These are phyloP conservation scores for Hanleya hanleyi DNA, from an alignment of 2,888 invertebrate genomes.

Conservation along the genomic window DNA sequence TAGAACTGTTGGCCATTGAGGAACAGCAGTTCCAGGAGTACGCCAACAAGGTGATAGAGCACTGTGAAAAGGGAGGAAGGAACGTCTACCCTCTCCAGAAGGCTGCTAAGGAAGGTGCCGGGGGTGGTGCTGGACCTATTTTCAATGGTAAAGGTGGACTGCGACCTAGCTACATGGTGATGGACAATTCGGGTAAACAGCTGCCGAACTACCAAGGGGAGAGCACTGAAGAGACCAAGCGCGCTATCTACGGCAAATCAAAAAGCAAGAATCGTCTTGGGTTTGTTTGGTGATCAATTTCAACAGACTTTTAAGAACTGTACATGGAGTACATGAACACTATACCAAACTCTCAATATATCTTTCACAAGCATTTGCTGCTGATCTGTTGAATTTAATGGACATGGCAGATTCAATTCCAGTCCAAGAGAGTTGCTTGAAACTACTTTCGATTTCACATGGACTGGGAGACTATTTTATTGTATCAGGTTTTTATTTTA, in stretches of 20 bases:
- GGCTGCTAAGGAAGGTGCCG: constrained; percentile 67
- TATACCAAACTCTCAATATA: too few relatives aligned
- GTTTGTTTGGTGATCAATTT: constrained; percentile 67
- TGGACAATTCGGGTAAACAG: constrained; percentile 67
- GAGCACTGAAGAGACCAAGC: constrained; percentile 67
- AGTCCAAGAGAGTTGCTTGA: too few relatives aligned
- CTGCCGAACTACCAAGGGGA: constrained; percentile 68
- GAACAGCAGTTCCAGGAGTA: constrained; percentile 73
- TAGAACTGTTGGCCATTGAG: constrained; percentile 66
- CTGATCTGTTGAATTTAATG: too few relatives aligned
- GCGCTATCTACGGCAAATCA: constrained; percentile 58
- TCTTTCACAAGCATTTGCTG: too few relatives aligned
- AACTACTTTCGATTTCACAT: too few relatives aligned
- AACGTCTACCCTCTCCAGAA: constrained; percentile 70
- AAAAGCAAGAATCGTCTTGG: constrained; percentile 68
- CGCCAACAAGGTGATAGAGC: constrained; percentile 69
- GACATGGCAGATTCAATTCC: too few relatives aligned
- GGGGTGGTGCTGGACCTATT: constrained; percentile 68
- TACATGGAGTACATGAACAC: too few relatives aligned
- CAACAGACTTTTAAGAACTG: too few relatives aligned
- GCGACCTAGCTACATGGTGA: constrained; percentile 71
- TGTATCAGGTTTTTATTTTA: too few relatives aligned
- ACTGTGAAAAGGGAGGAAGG: constrained; percentile 70
- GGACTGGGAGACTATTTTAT: too few relatives aligned
- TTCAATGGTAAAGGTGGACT: constrained; percentile 70